Conservation (phyloP, 2,888 invertebrate species). For the Campoletis raptor region DNA sequence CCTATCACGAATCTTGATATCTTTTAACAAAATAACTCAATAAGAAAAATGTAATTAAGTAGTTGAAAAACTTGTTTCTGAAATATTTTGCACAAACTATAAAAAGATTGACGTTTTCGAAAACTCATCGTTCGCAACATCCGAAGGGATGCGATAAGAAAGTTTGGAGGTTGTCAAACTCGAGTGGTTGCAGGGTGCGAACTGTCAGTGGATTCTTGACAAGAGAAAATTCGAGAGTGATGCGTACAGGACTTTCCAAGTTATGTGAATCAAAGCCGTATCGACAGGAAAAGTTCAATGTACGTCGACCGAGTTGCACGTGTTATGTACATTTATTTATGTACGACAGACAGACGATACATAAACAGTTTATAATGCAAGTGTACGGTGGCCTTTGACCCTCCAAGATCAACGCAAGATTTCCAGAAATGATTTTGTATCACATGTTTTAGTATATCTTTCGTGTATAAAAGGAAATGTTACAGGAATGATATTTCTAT, state of each 20-base stretch:
- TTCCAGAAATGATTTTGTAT: slow-evolving; percentile 25
- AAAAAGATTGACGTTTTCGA: slow-evolving; percentile 18
- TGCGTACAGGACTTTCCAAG: slow-evolving; percentile 24
- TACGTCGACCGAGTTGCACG: slow-evolving; percentile 36
- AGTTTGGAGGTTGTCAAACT: slow-evolving; percentile 44
- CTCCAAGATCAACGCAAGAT: slow-evolving; percentile 44
- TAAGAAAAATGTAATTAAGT: neutral
- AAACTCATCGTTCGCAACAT: slow-evolving; percentile 16
- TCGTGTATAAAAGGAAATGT: neutral
- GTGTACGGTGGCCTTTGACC: slow-evolving; percentile 45
- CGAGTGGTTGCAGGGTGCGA: neutral
- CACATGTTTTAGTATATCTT: slow-evolving; percentile 1
- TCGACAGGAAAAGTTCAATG: slow-evolving; percentile 57
- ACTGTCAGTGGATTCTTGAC: slow-evolving; percentile 35
- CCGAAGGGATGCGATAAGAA: slow-evolving; percentile 34
- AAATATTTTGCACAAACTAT: neutral
- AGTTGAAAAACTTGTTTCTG: neutral
- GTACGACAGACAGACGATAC: slow-evolving; percentile 1
- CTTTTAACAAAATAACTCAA: neutral
- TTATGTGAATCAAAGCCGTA: slow-evolving; percentile 29
- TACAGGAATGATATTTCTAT: neutral
- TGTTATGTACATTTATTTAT: slow-evolving; percentile 33
- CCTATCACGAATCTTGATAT: neutral
- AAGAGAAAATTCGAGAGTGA: slow-evolving; percentile 39
- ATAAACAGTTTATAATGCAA: slow-evolving; percentile 20